Evolutionary conservation across 2,113 vertebrate species (phyloP).

Genomic region (Zonotrichia leucophrys): DNA sequence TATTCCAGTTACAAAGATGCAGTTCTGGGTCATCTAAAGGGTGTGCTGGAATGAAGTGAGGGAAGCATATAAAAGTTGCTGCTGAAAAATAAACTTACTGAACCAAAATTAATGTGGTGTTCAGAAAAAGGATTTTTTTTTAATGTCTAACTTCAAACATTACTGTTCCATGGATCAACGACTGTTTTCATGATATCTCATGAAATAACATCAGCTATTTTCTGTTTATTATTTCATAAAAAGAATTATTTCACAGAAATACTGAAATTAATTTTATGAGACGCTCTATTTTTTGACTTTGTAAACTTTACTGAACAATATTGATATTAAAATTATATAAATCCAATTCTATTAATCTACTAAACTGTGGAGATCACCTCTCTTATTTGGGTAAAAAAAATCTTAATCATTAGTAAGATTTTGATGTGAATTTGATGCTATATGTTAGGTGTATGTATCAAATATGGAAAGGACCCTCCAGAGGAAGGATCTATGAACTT

Average conservation of each 20-base stretch:
- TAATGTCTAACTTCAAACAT: conserved; percentile 1
- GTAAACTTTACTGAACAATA: not conserved
- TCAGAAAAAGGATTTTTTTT: not conserved
- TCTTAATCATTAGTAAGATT: not conserved
- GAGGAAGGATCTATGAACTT: not conserved
- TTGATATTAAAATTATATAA: not conserved
- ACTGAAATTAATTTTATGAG: not conserved
- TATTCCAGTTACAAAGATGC: not conserved
- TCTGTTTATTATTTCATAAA: not conserved
- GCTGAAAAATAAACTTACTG: conserved; percentile 43
- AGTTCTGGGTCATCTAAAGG: not conserved
- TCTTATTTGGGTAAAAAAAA: not conserved
- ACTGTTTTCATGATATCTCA: not conserved
- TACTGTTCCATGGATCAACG: not conserved
- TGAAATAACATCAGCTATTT: not conserved
- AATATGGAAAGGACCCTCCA: not conserved
- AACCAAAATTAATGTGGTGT: not conserved
- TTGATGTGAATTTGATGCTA: not conserved
- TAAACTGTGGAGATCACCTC: not conserved
- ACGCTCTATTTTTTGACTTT: not conserved
- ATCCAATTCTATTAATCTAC: not conserved
- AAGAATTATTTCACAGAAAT: not conserved
- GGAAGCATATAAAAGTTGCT: not conserved
- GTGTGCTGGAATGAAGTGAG: not conserved
- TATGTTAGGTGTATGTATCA: not conserved